These are phyloP conservation scores for Sesia bembeciformis DNA, from an alignment of 2,888 invertebrate genomes.

Conservation along the genomic window DNA sequence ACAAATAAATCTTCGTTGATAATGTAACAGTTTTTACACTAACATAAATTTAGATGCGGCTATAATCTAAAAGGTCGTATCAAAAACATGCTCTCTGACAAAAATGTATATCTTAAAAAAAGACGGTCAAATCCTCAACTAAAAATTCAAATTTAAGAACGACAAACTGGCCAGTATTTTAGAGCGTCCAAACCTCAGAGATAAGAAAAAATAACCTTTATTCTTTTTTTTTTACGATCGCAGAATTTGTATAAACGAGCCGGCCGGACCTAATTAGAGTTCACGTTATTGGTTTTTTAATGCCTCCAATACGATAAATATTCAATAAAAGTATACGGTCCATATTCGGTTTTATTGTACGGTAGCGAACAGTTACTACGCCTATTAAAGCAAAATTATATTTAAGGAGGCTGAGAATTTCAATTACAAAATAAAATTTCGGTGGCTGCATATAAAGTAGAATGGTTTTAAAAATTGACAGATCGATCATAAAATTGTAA, in stretches of 20 bases:
- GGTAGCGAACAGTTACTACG: conserved; percentile 1
- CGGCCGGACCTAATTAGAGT: conserved; percentile 12
- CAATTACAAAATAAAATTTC: no score
- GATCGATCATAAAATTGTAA: no score
- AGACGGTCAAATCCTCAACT: not conserved
- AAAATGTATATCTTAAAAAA: no score
- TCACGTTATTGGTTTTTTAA: conserved; percentile 5
- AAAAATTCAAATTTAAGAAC: not conserved
- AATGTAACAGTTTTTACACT: no score
- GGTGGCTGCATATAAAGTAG: no score
- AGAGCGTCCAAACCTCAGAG: not conserved
- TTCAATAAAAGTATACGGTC: not conserved
- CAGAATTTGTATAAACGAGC: conserved; percentile 10
- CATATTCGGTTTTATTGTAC: conserved; percentile 1
- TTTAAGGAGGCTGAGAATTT: no score
- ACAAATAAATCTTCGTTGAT: no score
- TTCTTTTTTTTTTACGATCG: conserved; percentile 4
- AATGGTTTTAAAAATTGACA: no score
- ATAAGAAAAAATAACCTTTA: not conserved
- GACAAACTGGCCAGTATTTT: not conserved
- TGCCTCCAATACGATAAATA: not conserved
- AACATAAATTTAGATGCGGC: no score
- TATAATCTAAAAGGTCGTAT: no score
- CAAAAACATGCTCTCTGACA: no score
- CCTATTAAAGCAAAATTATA: no score